These are phyloP conservation scores for Apoda limacodes DNA, from an alignment of 2,888 invertebrate genomes.

Conservation along the genomic window DNA sequence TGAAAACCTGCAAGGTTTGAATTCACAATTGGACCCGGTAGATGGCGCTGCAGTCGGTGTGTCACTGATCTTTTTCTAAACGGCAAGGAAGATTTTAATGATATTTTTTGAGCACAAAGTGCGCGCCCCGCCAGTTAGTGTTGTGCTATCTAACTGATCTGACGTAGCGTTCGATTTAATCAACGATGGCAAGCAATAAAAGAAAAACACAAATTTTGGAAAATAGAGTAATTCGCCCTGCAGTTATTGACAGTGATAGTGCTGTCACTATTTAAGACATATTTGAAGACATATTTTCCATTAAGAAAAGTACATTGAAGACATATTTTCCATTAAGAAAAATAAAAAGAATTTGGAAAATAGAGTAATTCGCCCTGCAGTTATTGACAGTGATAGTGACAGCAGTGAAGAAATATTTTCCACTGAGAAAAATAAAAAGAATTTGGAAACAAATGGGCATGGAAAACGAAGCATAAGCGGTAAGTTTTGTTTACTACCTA, in stretches of 20 bases:
- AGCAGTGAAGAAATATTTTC: slow-evolving; percentile 9
- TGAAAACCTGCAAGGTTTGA: too few relatives aligned
- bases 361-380: slow-evolving; percentile 5
- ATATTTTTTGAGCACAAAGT: too few relatives aligned
- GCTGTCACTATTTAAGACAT: too few relatives aligned
- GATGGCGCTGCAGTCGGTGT: too few relatives aligned
- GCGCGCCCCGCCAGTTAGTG: too few relatives aligned
- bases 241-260: slow-evolving; percentile 7
- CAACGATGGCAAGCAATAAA: slow-evolving; percentile 1
- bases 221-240: slow-evolving; percentile 5
- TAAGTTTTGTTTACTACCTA: slow-evolving; percentile 4
- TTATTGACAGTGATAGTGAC: slow-evolving; percentile 7
- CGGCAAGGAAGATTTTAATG: too few relatives aligned
- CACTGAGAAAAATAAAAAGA: slow-evolving; percentile 6
- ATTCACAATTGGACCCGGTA: too few relatives aligned
- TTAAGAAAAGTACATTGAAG: slow-evolving; percentile 5
- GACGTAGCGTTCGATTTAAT: slow-evolving; percentile 3
- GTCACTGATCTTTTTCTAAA: too few relatives aligned
- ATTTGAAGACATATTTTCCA: slow-evolving; percentile 8
- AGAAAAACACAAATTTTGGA: slow-evolving; percentile 8
- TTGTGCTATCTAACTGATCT: slow-evolving; percentile 9
- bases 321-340: too few relatives aligned
- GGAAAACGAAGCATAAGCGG: slow-evolving; percentile 1
- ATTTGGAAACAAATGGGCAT: slow-evolving; percentile 3
- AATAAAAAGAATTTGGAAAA: too few relatives aligned